Evolutionary conservation across 2,888 invertebrate genomes (phyloP).

Genomic region (Callyntrura sp.): DNA sequence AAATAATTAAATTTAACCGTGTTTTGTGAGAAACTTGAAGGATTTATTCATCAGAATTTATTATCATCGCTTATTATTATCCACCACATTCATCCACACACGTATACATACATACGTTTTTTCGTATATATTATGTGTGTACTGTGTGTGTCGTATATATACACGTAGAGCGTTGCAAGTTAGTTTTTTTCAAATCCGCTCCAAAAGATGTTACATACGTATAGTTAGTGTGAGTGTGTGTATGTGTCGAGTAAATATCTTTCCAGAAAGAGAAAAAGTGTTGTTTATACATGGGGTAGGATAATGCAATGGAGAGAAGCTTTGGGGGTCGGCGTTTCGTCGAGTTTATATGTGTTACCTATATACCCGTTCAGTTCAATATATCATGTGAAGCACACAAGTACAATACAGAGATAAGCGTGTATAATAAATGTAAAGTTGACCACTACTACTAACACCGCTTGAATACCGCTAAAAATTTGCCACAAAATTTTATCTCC

Average conservation of each 20-base stretch:
- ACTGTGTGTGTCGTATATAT: background rate
- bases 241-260: slow-evolving; percentile 47
- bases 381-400: slow-evolving; percentile 19
- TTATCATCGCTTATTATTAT: slow-evolving; percentile 35
- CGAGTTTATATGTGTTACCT: slow-evolving; percentile 19
- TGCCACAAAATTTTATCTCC: background rate
- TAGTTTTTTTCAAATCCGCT: slow-evolving; percentile 56
- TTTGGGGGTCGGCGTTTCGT: slow-evolving; percentile 67
- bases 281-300: slow-evolving; percentile 49
- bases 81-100: background rate
- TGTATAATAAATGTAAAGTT: slow-evolving; percentile 38
- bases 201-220: slow-evolving; percentile 32
- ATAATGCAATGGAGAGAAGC: slow-evolving; percentile 59
- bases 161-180: slow-evolving; percentile 22
- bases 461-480: slow-evolving; percentile 73
- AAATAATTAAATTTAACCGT: slow-evolving; percentile 24
- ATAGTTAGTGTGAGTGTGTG: background rate
- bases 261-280: slow-evolving; percentile 67
- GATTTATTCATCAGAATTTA: slow-evolving; percentile 10
- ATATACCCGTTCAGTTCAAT: background rate
- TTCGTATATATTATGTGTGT: background rate
- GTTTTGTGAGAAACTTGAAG: slow-evolving; percentile 16
- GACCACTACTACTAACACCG: slow-evolving; percentile 28
- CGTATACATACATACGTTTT: slow-evolving; percentile 14
- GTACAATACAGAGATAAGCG: background rate